Conservation (phyloP, 2,888 invertebrate genomes). For the Eilema caniola region DNA sequence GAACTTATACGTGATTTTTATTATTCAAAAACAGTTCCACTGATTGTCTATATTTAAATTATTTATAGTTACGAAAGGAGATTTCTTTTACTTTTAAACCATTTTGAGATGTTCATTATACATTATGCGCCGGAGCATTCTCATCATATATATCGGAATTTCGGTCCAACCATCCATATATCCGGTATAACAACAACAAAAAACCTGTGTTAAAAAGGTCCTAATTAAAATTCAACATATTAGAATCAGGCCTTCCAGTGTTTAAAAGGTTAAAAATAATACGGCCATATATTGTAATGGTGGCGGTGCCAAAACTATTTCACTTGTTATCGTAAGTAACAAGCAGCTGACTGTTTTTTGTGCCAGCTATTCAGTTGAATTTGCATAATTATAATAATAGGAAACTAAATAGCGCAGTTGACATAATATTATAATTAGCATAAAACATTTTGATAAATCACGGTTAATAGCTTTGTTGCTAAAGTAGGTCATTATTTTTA, state of each 20-base stretch:
- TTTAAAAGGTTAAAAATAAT: neutral
- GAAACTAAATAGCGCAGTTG: conserved; percentile 20
- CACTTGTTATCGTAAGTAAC: conserved; percentile 15
- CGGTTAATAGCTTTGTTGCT: conserved; percentile 28
- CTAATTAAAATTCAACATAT: neutral
- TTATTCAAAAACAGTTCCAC: no score
- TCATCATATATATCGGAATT: neutral
- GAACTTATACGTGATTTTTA: no score
- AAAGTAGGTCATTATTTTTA: conserved; percentile 25
- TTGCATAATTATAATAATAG: conserved; percentile 33
- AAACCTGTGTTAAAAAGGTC: no score
- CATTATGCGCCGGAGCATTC: no score
- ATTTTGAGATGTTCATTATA: no score
- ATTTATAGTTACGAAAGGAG: no score
- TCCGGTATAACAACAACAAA: no score
- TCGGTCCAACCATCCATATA: no score
- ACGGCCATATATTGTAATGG: neutral
- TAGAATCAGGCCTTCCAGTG: neutral
- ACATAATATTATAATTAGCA: conserved; percentile 28
- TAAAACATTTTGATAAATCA: conserved; percentile 23
- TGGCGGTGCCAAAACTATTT: neutral
- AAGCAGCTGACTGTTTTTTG: conserved; percentile 44
- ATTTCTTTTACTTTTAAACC: no score
- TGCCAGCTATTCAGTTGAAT: conserved; percentile 35
- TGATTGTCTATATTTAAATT: no score